Conservation (phyloP, 2,113 vertebrate genomes). For the Aspidoscelis tigris region DNA sequence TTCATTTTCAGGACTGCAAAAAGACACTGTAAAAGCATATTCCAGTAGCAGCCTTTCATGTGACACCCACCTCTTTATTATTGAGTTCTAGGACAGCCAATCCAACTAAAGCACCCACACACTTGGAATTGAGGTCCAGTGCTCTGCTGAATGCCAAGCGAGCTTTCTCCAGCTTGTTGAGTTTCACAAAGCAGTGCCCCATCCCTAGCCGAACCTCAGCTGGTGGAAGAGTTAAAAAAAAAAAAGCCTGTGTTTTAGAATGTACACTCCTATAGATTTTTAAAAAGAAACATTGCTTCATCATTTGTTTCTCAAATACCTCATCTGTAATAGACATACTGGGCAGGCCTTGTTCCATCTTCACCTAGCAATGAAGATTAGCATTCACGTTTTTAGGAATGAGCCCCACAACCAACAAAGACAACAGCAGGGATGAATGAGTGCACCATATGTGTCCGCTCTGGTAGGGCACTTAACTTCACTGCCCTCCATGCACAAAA, state of each 20-base stretch:
- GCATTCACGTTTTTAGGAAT: not conserved
- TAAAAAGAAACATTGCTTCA: not conserved
- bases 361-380: not conserved
- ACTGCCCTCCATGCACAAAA: not conserved
- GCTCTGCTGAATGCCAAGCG: conserved; percentile 93
- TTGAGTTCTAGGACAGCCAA: conserved; percentile 97
- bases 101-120: conserved; percentile 95
- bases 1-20: not conserved
- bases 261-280: not conserved
- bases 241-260: conserved; percentile 36
- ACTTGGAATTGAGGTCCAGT: conserved; percentile 95
- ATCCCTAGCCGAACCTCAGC: conserved; percentile 96
- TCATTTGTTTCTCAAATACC: not conserved
- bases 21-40: not conserved
- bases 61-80: conserved; percentile 88
- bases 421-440: not conserved
- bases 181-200: conserved; percentile 98
- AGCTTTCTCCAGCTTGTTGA: conserved; percentile 96
- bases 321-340: not conserved
- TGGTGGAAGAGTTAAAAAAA: conserved; percentile 57
- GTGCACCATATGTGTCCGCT: not conserved
- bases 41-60: not conserved
- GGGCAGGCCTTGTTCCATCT: no score
- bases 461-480: not conserved
- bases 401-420: not conserved